Percentiles rank a stretch among this genome's conserved stretches.
These are phyloP conservation scores for Hyppa rectilinea DNA, from an alignment of 2,888 invertebrate genomes.

Conservation along the genomic window DNA sequence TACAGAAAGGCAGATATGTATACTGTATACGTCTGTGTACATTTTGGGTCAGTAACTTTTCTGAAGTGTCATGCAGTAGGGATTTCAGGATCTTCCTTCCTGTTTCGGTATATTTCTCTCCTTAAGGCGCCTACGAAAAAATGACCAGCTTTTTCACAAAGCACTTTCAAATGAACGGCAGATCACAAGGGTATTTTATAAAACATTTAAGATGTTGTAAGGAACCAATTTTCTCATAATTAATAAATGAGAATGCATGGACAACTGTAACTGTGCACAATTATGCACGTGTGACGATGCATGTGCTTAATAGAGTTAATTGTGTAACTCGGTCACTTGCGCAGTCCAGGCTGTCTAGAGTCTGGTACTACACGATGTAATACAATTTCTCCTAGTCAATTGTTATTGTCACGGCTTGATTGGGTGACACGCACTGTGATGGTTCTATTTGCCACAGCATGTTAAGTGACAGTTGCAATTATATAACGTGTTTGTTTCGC, in stretches of 20 bases:
- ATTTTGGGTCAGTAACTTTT: no score
- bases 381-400: conserved; percentile 35
- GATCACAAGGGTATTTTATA: neutral
- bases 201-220: neutral
- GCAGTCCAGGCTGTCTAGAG: conserved; percentile 21
- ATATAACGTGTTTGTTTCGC: conserved; percentile 12
- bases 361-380: conserved; percentile 1
- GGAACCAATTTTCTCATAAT: conserved; percentile 2
- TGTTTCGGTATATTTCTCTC: no score
- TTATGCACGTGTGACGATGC: conserved; percentile 22
- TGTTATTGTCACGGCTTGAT: conserved; percentile 46
- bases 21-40: no score
- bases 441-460: conserved; percentile 10
- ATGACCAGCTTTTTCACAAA: no score
- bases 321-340: conserved; percentile 43
- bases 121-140: no score
- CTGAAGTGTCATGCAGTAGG: no score
- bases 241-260: conserved; percentile 39
- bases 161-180: no score
- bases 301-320: conserved; percentile 37
- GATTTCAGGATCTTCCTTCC: no score
- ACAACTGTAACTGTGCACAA: conserved; percentile 31
- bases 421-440: conserved; percentile 14
- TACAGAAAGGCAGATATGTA: no score
- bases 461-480: conserved; percentile 26